Evolutionary conservation across 2,113 vertebrate genomes (phyloP), one percentile per base, ranked within the genome.

Genomic region (Ochotona princeps): DNA sequence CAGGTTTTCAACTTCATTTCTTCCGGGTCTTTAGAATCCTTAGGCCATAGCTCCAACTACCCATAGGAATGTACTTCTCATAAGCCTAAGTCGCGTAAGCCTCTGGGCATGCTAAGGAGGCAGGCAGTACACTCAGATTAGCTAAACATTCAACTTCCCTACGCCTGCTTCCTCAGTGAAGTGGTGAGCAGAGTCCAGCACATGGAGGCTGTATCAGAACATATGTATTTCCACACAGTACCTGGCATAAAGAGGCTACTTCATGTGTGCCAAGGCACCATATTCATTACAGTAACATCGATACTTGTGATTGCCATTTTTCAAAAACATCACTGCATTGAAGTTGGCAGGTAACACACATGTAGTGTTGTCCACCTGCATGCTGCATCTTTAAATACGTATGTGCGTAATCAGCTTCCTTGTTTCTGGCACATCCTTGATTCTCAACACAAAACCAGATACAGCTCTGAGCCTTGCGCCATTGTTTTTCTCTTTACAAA

Each of bases 51-150:
- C 21, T 82, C 8, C 28, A 44, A 47, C 82, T 18, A 81, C 14
- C 44, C 78, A n/a, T 44, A 2, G 28, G 4, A 44, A 78, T 28
- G 44, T 13, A 35, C 10, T 65, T 28, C 32, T 74, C 14, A 13
- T 21, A 75, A 83, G 13, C 14, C 14, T 18, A 83, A 75, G 26
- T n/a, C 51, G 61, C 49, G 51, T 35, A 78, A 81, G 2, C 17
- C 14, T 23, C 8, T 0, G 21, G 25, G 0, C 1, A 25, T 14
- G 13, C 23, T 0, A 32, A 8, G 10, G 0, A 63, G 0, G 8
- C 14, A 60, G 49, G 49, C 28, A 18, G 32, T 5, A 5, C 7
- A 0, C 35, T 51, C 11, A 0, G 8, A 51, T 3, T 9, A 13
- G 4, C 9, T 1, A n/a, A 4, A 30, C 25, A 51, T 20, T 61